Evolutionary conservation across 2,797 vertebrate species (phyloP), one percentile per base, ranked within the genome.

Genomic region (Spinus pinus): DNA sequence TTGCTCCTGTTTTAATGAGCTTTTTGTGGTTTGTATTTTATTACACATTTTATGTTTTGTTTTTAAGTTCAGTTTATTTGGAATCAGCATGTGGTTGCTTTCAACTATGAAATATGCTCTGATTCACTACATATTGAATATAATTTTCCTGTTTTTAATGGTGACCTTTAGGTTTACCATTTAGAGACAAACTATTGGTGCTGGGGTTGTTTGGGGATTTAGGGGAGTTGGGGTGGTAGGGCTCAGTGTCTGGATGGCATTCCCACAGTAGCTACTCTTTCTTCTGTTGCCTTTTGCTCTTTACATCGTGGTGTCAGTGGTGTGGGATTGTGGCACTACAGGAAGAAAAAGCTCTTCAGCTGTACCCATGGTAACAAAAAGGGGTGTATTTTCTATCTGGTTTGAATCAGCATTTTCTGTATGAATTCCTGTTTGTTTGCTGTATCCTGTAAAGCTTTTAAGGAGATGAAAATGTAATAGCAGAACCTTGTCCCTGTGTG

Each of bases 191-290:
- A 19, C 7, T 72, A 9, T 19, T 69, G 10, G 12, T 69, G 16
- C 60, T 62, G 8, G 3, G 2, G 2, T 20, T 78, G 7, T 58
- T 31, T 71, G 35, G 8, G 4, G 3, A 14, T 49, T 60, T 49
- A 6, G 3, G 5, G 4, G 2, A 2, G 0, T 7, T 19, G 14
- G 15, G 1, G 19, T n/a, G 9, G 15, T 44, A n/a, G 4, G 23
- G 14, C 41, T 80, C 51, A 15, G 22, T 77, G 44, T 39, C 14
- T 46, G 19, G 12, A 37, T 41, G 21, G 5, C 31, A 77, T 19
- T 6, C 8, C 39, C 14, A 30, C 7, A 31, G 23, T 44, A 35
- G 9, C 18, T 90, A 19, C 20, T 57, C 8, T 56, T 79, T 46
- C 23, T 78, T 66, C 31, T 67, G 8, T 47, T 60, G 22, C n/a